These are phyloP conservation scores for Drosophila subpulchrella DNA, from an alignment of 1,140 invertebrate species.

Conservation along the genomic window DNA sequence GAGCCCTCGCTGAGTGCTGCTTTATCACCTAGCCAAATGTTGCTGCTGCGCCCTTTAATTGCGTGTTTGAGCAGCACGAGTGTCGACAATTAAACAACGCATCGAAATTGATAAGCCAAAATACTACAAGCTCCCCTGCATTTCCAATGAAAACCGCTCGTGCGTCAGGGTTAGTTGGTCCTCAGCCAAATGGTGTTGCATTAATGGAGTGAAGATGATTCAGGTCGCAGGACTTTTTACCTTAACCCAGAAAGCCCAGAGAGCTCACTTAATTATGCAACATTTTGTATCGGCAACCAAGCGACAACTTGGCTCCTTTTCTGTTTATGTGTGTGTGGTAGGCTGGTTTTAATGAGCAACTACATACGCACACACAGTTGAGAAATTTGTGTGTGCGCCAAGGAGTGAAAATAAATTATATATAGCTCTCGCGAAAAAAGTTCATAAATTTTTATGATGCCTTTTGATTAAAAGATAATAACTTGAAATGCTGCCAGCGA, in stretches of 20 bases:
- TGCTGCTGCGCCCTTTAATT: slow-evolving; percentile 63
- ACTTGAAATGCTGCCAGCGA: slow-evolving; percentile 8
- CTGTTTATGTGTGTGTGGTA: not conserved
- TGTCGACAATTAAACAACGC: slow-evolving; percentile 71
- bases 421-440: slow-evolving; percentile 46
- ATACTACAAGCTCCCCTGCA: not conserved
- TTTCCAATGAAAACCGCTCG: slow-evolving; percentile 7
- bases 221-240: slow-evolving; percentile 17
- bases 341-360: slow-evolving; percentile 60
- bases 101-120: slow-evolving; percentile 72
- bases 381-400: not conserved
- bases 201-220: slow-evolving; percentile 53
- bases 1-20: slow-evolving; percentile 28
- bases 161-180: slow-evolving; percentile 47
- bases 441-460: slow-evolving; percentile 75
- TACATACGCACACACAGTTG: slow-evolving; percentile 5
- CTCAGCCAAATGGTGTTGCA: slow-evolving; percentile 42
- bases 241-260: slow-evolving; percentile 53
- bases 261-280: slow-evolving; percentile 70
- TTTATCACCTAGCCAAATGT: slow-evolving; percentile 66
- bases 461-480: slow-evolving; percentile 71
- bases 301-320: slow-evolving; percentile 35
- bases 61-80: slow-evolving; percentile 64
- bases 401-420: slow-evolving; percentile 55
- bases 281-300: slow-evolving; percentile 55